Percentiles rank a stretch among this genome's conserved stretches.
phyloP scores from a whole-genome alignment of 2,888 invertebrate genomes.

The Abrostola triplasia region DNA sequence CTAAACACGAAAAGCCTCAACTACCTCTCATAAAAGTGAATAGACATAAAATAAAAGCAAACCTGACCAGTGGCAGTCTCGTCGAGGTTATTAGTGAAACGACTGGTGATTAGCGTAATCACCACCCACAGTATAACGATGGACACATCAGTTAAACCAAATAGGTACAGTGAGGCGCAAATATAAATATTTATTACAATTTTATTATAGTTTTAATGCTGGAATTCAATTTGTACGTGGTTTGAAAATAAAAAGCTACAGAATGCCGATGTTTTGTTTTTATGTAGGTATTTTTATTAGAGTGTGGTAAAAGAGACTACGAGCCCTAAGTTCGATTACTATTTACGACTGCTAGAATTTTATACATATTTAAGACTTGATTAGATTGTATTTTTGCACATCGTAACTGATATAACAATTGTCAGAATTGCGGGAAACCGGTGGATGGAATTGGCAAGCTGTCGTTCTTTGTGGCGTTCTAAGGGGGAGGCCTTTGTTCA shows the following conservation, averaged over 20 bases:
- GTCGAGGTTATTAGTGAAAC: slow-evolving; percentile 47
- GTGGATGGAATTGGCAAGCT: no score
- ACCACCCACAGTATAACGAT: slow-evolving; percentile 40
- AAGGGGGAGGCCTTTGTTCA: no score
- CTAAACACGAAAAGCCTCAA: neutral
- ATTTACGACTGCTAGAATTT: no score
- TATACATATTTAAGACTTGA: no score
- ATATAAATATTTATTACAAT: slow-evolving; percentile 6
- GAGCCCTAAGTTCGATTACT: no score
- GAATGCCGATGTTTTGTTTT: neutral
- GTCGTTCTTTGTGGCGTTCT: no score
- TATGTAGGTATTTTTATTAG: neutral
- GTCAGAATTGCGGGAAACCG: no score
- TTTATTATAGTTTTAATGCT: neutral
- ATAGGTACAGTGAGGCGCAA: slow-evolving; percentile 16
- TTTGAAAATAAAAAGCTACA: neutral
- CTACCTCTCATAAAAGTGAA: slow-evolving; percentile 7
- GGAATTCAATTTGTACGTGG: neutral
- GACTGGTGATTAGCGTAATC: slow-evolving; percentile 49
- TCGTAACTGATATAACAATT: no score
- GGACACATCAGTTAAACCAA: slow-evolving; percentile 31
- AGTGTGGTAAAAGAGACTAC: no score
- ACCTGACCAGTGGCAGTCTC: slow-evolving; percentile 26
- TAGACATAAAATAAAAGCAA: slow-evolving; percentile 35
- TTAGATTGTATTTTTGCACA: no score